Evolutionary conservation across 2,888 invertebrate species (phyloP), one percentile per base, ranked within the genome.

Genomic region (Tetragnatha montana): DNA sequence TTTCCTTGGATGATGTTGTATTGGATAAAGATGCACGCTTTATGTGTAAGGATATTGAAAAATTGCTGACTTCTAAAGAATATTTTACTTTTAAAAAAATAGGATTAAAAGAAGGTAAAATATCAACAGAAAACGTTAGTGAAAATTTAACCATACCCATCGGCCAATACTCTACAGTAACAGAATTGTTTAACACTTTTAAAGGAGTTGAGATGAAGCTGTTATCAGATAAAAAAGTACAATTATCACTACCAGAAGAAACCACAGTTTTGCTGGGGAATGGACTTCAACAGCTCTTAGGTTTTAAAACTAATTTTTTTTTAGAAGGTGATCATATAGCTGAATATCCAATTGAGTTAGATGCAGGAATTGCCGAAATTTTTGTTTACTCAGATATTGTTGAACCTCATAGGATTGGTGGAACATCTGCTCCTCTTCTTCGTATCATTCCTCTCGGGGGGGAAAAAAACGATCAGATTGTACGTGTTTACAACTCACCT

Each of bases 291-390:
- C 70, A 87, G 49, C 68, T 87, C 50, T 21, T 78, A 3, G 87
- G 87, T 10, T 87, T 81, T 69, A 21, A 19, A 21, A 73, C 21
- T 0, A 21, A 17, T 4, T n/a, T 14, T 8, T 78, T 76, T 22
- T 0, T 12, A 3, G 49, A 50, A 10, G 82, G 82, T 6, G 19
- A 8, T 6, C 73, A 88, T 74, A 51, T 68, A 22, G 51, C 51
- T 0, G 68, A 88, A 7, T 88, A 88, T 60, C 79, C 71, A 17
- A 17, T 88, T 4, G 82, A 88, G 47, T 49, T 88, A 17, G 88
- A 88, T 8, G 71, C 21, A 3, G 88, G 88, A 10, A 88, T 88
- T 7, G 73, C 88, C 0, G 82, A 88, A 83, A 88, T 88, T 35
- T 83, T 70, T 60, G 73, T 88, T 0, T 83, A 83, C 50, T 21